Evolutionary conservation across 2,113 vertebrate species (phyloP), one percentile per base, ranked within the genome.

Genomic region (Amphiprion ocellaris): DNA sequence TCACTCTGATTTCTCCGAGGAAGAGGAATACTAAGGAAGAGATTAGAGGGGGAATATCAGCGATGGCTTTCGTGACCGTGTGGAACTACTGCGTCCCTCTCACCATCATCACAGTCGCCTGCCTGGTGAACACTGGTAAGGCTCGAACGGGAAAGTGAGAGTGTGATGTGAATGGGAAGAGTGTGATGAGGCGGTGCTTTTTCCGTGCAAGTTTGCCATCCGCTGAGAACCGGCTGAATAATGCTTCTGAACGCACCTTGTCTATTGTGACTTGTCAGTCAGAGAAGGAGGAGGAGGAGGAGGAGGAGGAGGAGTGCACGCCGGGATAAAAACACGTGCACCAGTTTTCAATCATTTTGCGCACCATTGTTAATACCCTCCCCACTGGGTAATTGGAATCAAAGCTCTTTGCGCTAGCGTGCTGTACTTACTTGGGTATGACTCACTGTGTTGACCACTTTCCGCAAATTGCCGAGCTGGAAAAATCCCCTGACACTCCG

Each of bases 71-170:
- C 23, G 39, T 60, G 62, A 77, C 89, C 75, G 65, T 91, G 83
- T 95, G 94, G 95, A 95, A 89, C 89, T 94, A 92, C 91, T 84
- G 93, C 92, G 88, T 87, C 88, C 87, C 91, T 11, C 79, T 94
- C 65, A 68, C 84, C 87, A 64, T 91, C 82, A 30, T 94, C 46
- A 67, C 90, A 19, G 83, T 83, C 60, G 81, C 92, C 55, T 91
- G 86, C 69, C 41, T 91, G 66, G 64, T 89, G 75, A 83, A 85
- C 86, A 88, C 94, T 49, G 95, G 95, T 95, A 94, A 94, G 92
- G 19, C 65, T 54, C 37, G 10, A 26, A 21, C 7, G 28, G 3
- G 14, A 24, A 50, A 53, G 46, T 80, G 78, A 58, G 85, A 79
- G 71, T 81, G 80, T 82, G 73, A 73, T 26, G 52, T 74, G 77